Percentiles rank a stretch among this genome's conserved stretches.
These are phyloP conservation scores for Anolis sagrei DNA, from an alignment of 2,113 vertebrate genomes.

Conservation along the genomic window DNA sequence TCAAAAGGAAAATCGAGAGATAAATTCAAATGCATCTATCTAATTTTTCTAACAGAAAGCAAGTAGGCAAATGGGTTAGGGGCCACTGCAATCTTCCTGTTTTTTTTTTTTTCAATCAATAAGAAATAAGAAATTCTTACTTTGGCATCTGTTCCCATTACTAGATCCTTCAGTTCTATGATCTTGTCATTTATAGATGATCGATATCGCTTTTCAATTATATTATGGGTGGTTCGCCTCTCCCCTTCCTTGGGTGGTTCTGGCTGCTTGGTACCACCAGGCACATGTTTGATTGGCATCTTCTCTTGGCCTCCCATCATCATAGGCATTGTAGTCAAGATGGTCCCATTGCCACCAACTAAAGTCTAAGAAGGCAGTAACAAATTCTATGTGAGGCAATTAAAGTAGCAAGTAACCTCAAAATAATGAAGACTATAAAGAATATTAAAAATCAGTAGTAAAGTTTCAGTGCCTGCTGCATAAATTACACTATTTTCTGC, in stretches of 20 bases:
- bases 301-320: conserved; percentile 94
- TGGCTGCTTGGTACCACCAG: conserved; percentile 74
- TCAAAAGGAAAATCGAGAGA: not conserved
- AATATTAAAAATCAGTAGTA: not conserved
- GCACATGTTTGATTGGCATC: conserved; percentile 94
- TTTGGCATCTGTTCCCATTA: conserved; percentile 97
- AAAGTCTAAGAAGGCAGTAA: conserved; percentile 83
- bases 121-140: conserved; percentile 67
- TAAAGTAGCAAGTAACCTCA: not conserved
- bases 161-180: conserved; percentile 93
- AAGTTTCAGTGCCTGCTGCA: not conserved
- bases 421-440: not conserved
- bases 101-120: not conserved
- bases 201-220: conserved; percentile 97
- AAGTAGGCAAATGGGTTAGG: not conserved
- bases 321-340: conserved; percentile 94
- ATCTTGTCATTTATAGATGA: conserved; percentile 99
- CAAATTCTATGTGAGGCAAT: not conserved
- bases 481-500: no score
- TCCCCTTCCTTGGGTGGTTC: conserved; percentile 94
- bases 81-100: not conserved
- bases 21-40: not conserved
- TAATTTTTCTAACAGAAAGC: not conserved
- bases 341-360: conserved; percentile 90
- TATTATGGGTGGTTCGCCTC: conserved; percentile 95